phyloP scores from a whole-genome alignment of 2,113 vertebrate genomes.

The Oreochromis aureus region DNA sequence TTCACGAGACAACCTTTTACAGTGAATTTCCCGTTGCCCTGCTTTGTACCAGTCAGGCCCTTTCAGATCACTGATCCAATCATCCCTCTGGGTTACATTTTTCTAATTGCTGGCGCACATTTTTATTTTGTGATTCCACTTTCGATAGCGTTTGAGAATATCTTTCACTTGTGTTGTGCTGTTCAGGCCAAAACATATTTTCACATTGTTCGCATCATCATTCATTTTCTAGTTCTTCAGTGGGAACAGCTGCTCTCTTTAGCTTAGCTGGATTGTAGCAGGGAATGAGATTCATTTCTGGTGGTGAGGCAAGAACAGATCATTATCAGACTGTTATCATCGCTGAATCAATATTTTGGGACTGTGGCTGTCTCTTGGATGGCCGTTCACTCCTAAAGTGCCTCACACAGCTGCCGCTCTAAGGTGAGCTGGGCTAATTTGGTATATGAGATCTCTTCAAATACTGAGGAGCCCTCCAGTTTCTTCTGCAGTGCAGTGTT shows the following conservation, averaged over 20 bases:
- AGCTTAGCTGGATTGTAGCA: neutral
- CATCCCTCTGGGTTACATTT: neutral
- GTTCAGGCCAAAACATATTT: neutral
- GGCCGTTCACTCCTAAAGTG: constrained; percentile 6
- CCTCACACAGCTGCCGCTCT: neutral
- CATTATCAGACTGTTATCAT: neutral
- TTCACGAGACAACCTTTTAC: constrained; percentile 21
- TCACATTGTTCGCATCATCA: constrained; percentile 4
- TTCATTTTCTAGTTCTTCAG: constrained; percentile 8
- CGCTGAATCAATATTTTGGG: neutral
- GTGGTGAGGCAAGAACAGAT: neutral
- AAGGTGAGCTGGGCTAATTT: constrained; percentile 30
- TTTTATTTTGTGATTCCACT: neutral
- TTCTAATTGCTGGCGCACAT: neutral
- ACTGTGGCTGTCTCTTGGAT: neutral
- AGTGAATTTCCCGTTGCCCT: neutral
- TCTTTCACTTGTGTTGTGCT: neutral
- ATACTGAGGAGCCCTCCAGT: constrained; percentile 34
- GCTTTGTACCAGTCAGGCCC: constrained; percentile 5
- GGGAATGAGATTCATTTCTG: neutral
- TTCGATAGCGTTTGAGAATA: neutral
- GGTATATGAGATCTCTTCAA: constrained; percentile 34
- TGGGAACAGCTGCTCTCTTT: constrained; percentile 3
- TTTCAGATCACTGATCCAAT: constrained; percentile 28
- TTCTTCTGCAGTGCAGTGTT: constrained; percentile 35